Conservation (phyloP, 2,113 vertebrate species). For the Lutjanus erythropterus region DNA sequence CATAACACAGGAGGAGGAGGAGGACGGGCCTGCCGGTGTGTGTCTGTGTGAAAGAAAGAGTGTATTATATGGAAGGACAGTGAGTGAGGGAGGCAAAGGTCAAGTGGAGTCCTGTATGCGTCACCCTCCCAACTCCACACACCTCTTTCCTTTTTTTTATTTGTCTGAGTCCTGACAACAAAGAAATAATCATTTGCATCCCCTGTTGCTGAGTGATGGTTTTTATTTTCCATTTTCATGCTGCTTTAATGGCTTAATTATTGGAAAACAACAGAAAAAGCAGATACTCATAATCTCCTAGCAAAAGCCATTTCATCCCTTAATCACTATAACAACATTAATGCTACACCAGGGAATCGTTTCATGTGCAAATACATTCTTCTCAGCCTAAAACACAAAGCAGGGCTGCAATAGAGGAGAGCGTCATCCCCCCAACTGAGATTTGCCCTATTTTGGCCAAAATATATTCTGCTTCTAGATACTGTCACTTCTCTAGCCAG, state of each 20-base stretch:
- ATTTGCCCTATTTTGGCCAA: conserved; percentile 44
- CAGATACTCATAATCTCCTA: not conserved
- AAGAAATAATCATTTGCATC: not conserved
- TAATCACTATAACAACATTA: conserved; percentile 12
- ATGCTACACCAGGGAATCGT: not conserved
- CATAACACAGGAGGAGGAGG: conserved; percentile 40
- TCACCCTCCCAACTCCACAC: not conserved
- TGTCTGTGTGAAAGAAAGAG: conserved; percentile 39
- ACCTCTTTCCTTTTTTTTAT: not conserved
- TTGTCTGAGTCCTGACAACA: not conserved
- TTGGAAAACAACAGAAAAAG: not conserved
- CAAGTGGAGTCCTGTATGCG: conserved; percentile 28
- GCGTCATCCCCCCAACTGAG: conserved; percentile 1
- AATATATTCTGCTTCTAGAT: conserved; percentile 26
- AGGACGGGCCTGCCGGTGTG: conserved; percentile 21
- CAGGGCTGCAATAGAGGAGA: not conserved
- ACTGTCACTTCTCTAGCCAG: not conserved
- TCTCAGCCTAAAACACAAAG: conserved; percentile 22
- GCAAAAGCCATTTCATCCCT: not conserved
- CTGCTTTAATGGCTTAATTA: not conserved
- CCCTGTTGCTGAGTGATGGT: not conserved
- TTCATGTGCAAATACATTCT: conserved; percentile 37
- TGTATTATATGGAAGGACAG: conserved; percentile 15
- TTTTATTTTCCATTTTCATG: conserved; percentile 4
- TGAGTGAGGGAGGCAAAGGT: conserved; percentile 36